These are phyloP conservation scores for Elysia chlorotica DNA, from an alignment of 1,140 invertebrate species.

Conservation along the genomic window DNA sequence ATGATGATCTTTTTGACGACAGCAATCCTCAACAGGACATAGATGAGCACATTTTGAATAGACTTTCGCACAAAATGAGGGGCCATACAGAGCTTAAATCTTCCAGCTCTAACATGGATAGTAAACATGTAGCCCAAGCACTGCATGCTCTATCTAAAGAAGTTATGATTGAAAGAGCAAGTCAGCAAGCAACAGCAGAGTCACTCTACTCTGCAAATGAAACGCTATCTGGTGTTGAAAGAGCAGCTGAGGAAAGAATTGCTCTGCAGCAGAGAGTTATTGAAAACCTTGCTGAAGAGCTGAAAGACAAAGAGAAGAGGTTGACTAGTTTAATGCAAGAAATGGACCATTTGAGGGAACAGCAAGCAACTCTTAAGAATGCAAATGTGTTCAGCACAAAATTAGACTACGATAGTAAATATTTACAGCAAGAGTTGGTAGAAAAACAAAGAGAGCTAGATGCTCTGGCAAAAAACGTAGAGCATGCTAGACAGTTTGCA, in stretches of 20 bases:
- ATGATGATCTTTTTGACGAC: no score
- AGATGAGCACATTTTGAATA: no score
- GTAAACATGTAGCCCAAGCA: conserved; percentile 24
- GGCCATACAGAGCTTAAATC: no score
- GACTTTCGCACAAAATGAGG: no score
- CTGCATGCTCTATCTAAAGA: conserved; percentile 34
- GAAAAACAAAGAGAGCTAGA: conserved; percentile 30
- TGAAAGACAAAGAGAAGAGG: conserved; percentile 28
- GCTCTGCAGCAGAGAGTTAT: conserved; percentile 36
- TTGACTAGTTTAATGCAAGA: conserved; percentile 17
- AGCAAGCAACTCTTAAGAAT: not conserved
- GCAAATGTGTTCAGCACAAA: not conserved
- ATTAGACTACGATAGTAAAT: not conserved
- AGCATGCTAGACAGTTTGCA: no score
- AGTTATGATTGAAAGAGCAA: conserved; percentile 29
- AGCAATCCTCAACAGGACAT: no score
- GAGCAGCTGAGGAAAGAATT: conserved; percentile 35
- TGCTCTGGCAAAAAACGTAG: conserved; percentile 32
- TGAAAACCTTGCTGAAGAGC: conserved; percentile 24
- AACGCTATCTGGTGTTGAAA: conserved; percentile 36
- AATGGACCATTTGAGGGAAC: not conserved
- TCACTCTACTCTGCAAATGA: conserved; percentile 40
- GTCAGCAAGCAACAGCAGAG: conserved; percentile 35
- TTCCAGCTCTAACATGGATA: no score
- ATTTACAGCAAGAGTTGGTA: conserved; percentile 11